A percentile compares a stretch with the other conserved stretches of the same genome.
These are phyloP conservation scores for Perognathus longimembris DNA, from an alignment of 2,113 vertebrate genomes.

Conservation along the genomic window DNA sequence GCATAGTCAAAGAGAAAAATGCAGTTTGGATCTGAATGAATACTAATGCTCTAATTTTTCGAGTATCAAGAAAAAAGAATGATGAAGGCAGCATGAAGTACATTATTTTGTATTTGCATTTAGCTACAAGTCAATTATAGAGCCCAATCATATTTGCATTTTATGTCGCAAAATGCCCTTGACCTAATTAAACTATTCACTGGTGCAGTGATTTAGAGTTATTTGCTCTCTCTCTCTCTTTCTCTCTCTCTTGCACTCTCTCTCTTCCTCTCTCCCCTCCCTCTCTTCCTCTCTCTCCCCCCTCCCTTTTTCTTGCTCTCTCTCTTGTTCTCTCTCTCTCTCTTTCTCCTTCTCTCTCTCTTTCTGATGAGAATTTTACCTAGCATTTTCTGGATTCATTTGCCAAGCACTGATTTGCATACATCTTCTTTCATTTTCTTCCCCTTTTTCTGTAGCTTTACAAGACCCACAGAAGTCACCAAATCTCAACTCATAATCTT, in stretches of 20 bases:
- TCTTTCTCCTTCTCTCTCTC: neutral
- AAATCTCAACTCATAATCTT: neutral
- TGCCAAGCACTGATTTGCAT: constrained; percentile 19
- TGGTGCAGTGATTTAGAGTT: neutral
- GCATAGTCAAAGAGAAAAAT: neutral
- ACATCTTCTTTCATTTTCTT: neutral
- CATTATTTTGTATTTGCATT: constrained; percentile 49
- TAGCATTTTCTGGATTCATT: neutral
- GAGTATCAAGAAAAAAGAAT: constrained; percentile 59
- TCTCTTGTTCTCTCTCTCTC: constrained; percentile 25
- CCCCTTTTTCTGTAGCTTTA: neutral
- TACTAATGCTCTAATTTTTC: constrained; percentile 53
- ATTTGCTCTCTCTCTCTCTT: neutral
- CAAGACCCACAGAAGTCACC: neutral
- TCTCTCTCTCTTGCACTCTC: constrained; percentile 16
- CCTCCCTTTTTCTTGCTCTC: neutral
- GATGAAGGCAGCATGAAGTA: constrained; percentile 34
- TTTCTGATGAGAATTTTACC: neutral
- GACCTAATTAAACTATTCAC: constrained; percentile 49
- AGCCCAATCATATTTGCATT: constrained; percentile 28
- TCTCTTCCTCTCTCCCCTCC: neutral
- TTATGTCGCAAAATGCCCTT: constrained; percentile 22
- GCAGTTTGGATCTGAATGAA: constrained; percentile 12
- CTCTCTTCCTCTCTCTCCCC: constrained; percentile 37
- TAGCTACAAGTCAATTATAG: constrained; percentile 33